Conservation (phyloP, 2,888 invertebrate species). For the Drosophila rellima region DNA sequence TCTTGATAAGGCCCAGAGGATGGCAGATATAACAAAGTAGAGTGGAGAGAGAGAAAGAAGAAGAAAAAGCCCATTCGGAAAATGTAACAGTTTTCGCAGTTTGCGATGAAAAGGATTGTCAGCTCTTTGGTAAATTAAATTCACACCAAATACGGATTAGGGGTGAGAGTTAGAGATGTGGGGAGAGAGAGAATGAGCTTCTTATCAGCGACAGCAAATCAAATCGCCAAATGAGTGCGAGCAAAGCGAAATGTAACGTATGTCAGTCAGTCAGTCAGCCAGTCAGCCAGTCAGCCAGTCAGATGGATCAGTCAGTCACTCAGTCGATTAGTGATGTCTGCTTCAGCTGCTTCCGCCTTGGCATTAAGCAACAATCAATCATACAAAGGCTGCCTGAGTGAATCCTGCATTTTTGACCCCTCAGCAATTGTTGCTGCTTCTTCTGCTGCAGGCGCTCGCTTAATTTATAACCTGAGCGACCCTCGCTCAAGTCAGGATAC, state of each 20-base stretch:
- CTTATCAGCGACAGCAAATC: conserved; percentile 62
- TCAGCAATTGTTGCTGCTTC: conserved; percentile 9
- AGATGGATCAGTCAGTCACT: conserved; percentile 32
- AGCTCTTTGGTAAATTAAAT: conserved; percentile 80
- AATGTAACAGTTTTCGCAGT: conserved; percentile 59
- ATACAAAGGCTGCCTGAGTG: conserved; percentile 52
- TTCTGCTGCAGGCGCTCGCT: conserved; percentile 64
- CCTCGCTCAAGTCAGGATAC: conserved; percentile 71
- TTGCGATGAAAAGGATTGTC: conserved; percentile 61
- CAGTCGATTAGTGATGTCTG: conserved; percentile 43
- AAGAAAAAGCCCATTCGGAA: conserved; percentile 23
- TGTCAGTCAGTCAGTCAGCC: conserved; percentile 43
- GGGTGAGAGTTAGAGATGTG: conserved; percentile 45
- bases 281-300: conserved; percentile 29
- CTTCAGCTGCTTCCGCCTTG: conserved; percentile 79
- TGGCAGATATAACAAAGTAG: neutral
- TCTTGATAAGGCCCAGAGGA: conserved; percentile 71
- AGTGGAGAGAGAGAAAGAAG: neutral
- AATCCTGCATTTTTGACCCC: conserved; percentile 62
- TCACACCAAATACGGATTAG: conserved; percentile 74
- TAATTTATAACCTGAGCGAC: conserved; percentile 78
- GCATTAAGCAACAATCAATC: conserved; percentile 77
- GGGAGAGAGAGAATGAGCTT: neutral
- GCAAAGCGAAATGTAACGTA: conserved; percentile 46
- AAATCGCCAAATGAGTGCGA: conserved; percentile 72